phyloP scores from a whole-genome alignment of 2,113 vertebrate species.

The Rhinogobius similis region DNA sequence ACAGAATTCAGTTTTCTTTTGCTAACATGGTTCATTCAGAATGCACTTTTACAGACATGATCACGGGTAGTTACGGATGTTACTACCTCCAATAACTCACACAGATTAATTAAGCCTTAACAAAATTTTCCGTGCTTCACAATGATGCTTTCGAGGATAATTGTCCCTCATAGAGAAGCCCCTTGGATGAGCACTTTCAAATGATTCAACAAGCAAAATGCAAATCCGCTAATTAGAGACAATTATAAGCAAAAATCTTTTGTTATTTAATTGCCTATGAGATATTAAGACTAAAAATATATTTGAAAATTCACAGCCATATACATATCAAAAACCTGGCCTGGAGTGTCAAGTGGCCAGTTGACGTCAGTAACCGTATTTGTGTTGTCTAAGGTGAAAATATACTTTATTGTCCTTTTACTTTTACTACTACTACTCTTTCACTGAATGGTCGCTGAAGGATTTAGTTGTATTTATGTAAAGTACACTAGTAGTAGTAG shows the following conservation, averaged over 20 bases:
- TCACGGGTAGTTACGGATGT: not conserved
- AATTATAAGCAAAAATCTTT: constrained; percentile 74
- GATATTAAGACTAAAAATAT: constrained; percentile 57
- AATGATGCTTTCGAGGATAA: constrained; percentile 48
- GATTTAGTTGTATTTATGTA: not conserved
- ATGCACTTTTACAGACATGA: no score
- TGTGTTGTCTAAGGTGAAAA: not conserved
- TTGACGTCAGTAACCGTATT: constrained; percentile 43
- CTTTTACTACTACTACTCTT: not conserved
- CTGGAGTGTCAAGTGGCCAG: constrained; percentile 41
- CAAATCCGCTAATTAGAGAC: constrained; percentile 76
- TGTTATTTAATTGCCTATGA: constrained; percentile 68
- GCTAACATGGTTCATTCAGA: not conserved
- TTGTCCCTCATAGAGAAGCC: constrained; percentile 34
- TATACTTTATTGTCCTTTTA: not conserved
- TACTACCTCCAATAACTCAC: not conserved
- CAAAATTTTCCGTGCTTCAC: constrained; percentile 41
- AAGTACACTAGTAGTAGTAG: not conserved
- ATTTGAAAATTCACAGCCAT: constrained; percentile 47
- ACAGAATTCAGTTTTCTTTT: not conserved
- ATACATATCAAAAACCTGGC: constrained; percentile 69
- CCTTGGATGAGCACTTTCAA: constrained; percentile 44
- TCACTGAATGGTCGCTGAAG: not conserved
- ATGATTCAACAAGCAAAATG: constrained; percentile 71
- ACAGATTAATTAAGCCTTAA: not conserved